Percentiles rank a stretch among this genome's conserved stretches.
Evolutionary conservation across 2,113 vertebrate genomes (phyloP).

Genomic region (Orcinus orca): DNA sequence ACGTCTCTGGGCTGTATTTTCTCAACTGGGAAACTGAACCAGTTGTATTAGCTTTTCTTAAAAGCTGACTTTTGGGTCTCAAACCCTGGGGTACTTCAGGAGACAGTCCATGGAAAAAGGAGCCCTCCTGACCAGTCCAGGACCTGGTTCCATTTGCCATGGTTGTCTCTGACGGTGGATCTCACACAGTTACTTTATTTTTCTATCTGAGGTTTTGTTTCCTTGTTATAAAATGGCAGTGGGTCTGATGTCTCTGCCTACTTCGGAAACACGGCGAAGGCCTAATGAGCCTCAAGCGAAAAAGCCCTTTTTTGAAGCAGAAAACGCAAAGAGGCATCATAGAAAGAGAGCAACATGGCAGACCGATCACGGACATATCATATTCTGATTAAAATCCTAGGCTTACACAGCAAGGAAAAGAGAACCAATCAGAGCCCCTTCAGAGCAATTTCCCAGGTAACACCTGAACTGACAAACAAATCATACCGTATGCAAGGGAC

Average conservation of each 20-base stretch:
- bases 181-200: not conserved
- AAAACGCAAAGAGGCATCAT: not conserved
- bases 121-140: not conserved
- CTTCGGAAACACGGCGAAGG: not conserved
- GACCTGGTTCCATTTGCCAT: accelerated
- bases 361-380: not conserved
- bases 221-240: not conserved
- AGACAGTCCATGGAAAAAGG: not conserved
- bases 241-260: not conserved
- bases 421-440: not conserved
- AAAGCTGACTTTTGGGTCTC: not conserved
- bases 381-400: constrained; percentile 1
- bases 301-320: not conserved
- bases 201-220: not conserved
- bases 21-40: not conserved
- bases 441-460: constrained; percentile 33
- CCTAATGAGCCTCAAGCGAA: not conserved
- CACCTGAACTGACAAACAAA: not conserved
- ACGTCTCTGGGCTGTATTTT: not conserved
- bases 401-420: not conserved
- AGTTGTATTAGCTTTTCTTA: not conserved
- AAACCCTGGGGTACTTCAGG: not conserved
- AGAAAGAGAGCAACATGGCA: not conserved
- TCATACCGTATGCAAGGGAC: not conserved
- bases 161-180: not conserved